Base-by-base conservation (phyloP, 2,797 vertebrate species). In the Lates japonicus region DNA sequence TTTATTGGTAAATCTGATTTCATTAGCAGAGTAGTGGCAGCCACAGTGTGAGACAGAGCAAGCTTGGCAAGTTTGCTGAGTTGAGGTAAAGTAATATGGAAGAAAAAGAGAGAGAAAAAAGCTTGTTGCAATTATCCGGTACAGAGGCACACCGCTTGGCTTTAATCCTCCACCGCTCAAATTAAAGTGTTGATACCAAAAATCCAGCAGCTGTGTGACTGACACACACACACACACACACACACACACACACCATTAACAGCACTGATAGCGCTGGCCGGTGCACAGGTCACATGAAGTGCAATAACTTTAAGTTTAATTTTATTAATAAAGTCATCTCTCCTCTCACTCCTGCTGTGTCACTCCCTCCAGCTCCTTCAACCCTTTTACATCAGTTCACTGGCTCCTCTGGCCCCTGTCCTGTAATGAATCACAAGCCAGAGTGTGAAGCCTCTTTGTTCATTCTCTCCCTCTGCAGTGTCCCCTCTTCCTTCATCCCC, bases 11-110 rank as follows among this genome's bases (percentile, higher is more conserved):
- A 96, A 95, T 94, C 92, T 94, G 95, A 96, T 96, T 97, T 96
- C 95, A 97, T 97, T 96, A 96, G 95, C 91, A 90, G 90, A 96
- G 96, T 95, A 96, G 96, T 95, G 92, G 93, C 78, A 49, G 49
- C 16, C 16, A 69, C 51, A 35, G 42, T 33, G 75, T 64, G 61
- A 70, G 62, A 70, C 48, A 52, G 87, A 76, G 63, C 48, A 20
- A 80, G 78, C 79, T 88, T 92, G 87, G 88, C 88, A 90, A 87
- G 81, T 86, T 84, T 92, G 80, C 78, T 86, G 86, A 93, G 84
- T 82, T 86, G 49, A 70, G 52, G 60, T 58, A 67, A 85, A 92
- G 71, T 52, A 70, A 76, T 78, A 71, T 69, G 17, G 9, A 61
- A 49, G 44, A 44, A 80, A 64, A 29, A 66, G 35, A 12, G 22